phyloP scores from a whole-genome alignment of 2,113 vertebrate genomes.

The Eurystomus gularis region DNA sequence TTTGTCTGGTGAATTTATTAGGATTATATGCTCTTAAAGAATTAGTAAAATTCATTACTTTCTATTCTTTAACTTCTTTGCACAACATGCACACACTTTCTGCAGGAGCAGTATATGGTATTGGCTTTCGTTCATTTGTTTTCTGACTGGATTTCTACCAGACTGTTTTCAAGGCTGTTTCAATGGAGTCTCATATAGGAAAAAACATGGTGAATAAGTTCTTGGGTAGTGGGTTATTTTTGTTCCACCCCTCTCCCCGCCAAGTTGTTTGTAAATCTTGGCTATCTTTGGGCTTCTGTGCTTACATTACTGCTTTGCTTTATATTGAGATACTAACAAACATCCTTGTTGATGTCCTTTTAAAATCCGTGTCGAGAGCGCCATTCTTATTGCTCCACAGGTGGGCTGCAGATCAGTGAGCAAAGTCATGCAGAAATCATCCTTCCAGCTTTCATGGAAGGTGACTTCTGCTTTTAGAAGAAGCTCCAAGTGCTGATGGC shows the following conservation, averaged over 20 bases:
- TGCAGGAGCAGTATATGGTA: background rate
- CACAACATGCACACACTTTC: background rate
- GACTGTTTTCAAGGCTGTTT: background rate
- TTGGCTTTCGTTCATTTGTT: background rate
- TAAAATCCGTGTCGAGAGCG: background rate
- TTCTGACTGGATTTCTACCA: background rate
- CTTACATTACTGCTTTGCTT: background rate
- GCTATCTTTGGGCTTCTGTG: background rate
- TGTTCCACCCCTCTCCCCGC: background rate
- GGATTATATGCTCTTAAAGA: background rate
- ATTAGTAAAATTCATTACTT: background rate
- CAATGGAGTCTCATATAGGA: background rate
- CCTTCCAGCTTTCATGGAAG: background rate
- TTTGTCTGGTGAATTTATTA: background rate
- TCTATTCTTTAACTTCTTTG: background rate
- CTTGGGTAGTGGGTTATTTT: background rate
- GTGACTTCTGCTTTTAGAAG: background rate
- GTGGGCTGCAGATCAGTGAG: background rate
- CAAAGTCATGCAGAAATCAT: background rate
- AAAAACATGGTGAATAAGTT: background rate
- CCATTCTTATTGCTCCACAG: background rate
- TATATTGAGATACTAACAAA: background rate
- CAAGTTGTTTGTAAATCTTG: background rate
- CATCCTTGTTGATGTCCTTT: background rate
- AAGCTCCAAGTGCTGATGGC: background rate